Base-by-base conservation (phyloP, 2,113 vertebrate species). In the Sylvilagus bachmani region DNA sequence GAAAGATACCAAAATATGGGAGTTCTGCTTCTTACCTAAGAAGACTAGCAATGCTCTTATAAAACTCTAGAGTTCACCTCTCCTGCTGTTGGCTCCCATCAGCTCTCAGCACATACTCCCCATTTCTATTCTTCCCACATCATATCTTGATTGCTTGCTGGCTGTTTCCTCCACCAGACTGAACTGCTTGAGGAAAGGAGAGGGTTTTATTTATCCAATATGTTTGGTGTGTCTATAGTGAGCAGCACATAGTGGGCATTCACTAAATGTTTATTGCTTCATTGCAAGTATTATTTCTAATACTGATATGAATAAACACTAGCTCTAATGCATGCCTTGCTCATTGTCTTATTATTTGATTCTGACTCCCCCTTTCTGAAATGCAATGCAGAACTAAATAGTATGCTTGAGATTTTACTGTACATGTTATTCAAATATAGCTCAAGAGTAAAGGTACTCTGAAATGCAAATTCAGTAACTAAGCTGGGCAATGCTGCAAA, bases 391-490 rank as follows among this genome's bases (percentile, higher is more conserved):
- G 64, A 93, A 88, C 79, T 77, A 64, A 73, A 77, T 69, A 86
- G 79, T 86, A 78, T 81, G 75, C 61, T 73, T 27, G 38, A 87
- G 61, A 96, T 89, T 75, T 86, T 75, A 90, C 67, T 89, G 22
- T 71, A 49, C 70, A 67, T 71, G 80, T 53, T 89, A 87, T 95
- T 95, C 69, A 80, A 91, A 86, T 36, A 1, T 58, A 77, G 17
- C 70, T 79, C 53, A 89, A 70, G 62, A 69, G 38, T 79, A 90
- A 95, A 77, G 69, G 67, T 80, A 75, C 61, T 77, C 74, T 66
- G 27, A 36, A 86, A 94, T 95, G 70, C 89, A 96, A 96, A 95
- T 91, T 61, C 13, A 49, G 67, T 77, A 80, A 94, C 94, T 95
- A 93, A 97, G 70, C 6, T 71, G 62, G 58, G 14, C 49, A 10